These are phyloP conservation scores for Idaea dimidiata DNA, from an alignment of 2,888 invertebrate species.

Conservation along the genomic window DNA sequence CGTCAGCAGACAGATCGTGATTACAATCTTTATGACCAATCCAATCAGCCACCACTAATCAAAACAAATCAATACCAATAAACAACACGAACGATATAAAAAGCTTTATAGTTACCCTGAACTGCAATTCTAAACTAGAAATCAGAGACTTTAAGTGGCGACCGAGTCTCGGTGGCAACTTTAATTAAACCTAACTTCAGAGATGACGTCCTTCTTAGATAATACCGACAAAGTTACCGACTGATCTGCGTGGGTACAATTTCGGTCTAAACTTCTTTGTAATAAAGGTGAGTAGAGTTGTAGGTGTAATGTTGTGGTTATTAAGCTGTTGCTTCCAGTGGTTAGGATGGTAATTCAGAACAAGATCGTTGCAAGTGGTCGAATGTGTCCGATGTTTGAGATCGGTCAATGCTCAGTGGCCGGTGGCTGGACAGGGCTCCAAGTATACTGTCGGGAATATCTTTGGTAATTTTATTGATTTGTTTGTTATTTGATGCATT, in stretches of 20 bases:
- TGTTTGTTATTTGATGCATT: too few species aligned
- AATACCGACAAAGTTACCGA: slow-evolving; percentile 32
- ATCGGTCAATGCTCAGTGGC: slow-evolving; percentile 16
- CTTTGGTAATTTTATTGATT: too few species aligned
- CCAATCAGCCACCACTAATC: not conserved
- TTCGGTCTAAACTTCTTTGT: slow-evolving; percentile 27
- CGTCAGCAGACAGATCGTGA: not conserved
- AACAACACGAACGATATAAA: slow-evolving; percentile 41
- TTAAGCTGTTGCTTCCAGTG: slow-evolving; percentile 62
- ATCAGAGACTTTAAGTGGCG: slow-evolving; percentile 58
- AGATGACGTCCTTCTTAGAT: slow-evolving; percentile 67
- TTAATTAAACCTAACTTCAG: slow-evolving; percentile 74
- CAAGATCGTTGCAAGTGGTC: slow-evolving; percentile 39
- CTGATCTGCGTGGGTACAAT: slow-evolving; percentile 12
- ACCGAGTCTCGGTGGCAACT: slow-evolving; percentile 57
- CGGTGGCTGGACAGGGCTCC: too few species aligned
- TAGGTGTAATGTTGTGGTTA: slow-evolving; percentile 32
- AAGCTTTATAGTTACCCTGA: slow-evolving; percentile 58
- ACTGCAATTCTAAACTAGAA: slow-evolving; percentile 56
- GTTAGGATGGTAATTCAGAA: slow-evolving; percentile 49
- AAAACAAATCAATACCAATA: slow-evolving; percentile 20
- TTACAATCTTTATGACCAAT: not conserved
- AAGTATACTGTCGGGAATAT: too few species aligned
- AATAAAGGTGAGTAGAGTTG: slow-evolving; percentile 25
- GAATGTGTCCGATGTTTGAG: slow-evolving; percentile 31